Conservation (phyloP, 2,797 vertebrate genomes). For the Melopsittacus undulatus region DNA sequence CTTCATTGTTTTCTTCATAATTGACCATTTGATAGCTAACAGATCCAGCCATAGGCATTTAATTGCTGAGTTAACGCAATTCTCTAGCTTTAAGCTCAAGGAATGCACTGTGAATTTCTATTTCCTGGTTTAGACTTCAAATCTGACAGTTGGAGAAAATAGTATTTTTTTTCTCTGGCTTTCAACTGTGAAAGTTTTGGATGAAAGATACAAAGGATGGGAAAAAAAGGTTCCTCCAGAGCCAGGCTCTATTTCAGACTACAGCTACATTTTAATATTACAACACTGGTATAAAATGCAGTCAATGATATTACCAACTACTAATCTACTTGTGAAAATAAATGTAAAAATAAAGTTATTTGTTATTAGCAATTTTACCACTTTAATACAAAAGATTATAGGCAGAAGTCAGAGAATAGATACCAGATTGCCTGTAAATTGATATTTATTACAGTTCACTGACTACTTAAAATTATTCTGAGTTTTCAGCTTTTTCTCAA, state of each 20-base stretch:
- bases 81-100: background rate
- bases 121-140: background rate
- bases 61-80: background rate
- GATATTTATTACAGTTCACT: conserved; percentile 43
- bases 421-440: conserved; percentile 7
- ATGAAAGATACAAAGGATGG: background rate
- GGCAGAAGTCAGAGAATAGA: conserved; percentile 4
- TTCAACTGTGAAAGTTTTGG: background rate
- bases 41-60: background rate
- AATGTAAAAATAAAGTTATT: background rate
- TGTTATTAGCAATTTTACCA: conserved; percentile 9
- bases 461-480: conserved; percentile 5
- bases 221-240: background rate
- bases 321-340: background rate
- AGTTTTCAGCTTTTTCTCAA: conserved; percentile 26
- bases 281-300: conserved; percentile 9
- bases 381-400: conserved; percentile 16
- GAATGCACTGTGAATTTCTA: background rate
- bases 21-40: background rate
- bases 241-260: background rate
- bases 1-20: background rate
- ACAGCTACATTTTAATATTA: background rate
- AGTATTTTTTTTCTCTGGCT: background rate
- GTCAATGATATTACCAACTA: background rate
- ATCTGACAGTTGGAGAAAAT: background rate